phyloP scores from a whole-genome alignment of 1,140 invertebrate species.

The Maconellicoccus hirsutus region DNA sequence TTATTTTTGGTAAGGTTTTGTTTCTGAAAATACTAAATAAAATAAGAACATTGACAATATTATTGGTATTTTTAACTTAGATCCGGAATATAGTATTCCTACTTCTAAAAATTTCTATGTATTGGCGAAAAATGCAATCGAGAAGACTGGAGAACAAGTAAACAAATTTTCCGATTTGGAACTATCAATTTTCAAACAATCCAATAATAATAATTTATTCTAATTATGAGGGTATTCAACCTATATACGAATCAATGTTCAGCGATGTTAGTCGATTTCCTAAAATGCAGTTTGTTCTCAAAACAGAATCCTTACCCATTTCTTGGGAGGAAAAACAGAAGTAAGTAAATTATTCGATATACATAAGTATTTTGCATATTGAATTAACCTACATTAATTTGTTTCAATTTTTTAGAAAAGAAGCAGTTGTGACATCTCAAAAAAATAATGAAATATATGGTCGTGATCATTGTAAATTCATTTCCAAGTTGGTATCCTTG shows the following conservation, averaged over 20 bases:
- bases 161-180: background rate
- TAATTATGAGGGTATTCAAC: background rate
- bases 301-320: background rate
- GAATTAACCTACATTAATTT: background rate
- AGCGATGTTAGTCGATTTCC: background rate
- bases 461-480: background rate
- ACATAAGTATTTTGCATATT: background rate
- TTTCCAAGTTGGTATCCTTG: background rate
- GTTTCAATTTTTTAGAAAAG: background rate
- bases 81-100: background rate
- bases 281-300: background rate
- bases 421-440: background rate
- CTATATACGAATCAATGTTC: background rate
- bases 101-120: background rate
- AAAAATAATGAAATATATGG: background rate
- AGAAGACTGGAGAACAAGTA: background rate
- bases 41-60: too few species aligned
- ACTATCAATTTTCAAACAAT: too few species aligned
- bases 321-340: background rate
- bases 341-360: too few species aligned
- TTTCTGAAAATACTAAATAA: too few species aligned
- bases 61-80: too few species aligned
- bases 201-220: background rate
- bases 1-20: background rate
- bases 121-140: background rate